Evolutionary conservation across 2,113 vertebrate species (phyloP).

Genomic region (Climacteris rufus): DNA sequence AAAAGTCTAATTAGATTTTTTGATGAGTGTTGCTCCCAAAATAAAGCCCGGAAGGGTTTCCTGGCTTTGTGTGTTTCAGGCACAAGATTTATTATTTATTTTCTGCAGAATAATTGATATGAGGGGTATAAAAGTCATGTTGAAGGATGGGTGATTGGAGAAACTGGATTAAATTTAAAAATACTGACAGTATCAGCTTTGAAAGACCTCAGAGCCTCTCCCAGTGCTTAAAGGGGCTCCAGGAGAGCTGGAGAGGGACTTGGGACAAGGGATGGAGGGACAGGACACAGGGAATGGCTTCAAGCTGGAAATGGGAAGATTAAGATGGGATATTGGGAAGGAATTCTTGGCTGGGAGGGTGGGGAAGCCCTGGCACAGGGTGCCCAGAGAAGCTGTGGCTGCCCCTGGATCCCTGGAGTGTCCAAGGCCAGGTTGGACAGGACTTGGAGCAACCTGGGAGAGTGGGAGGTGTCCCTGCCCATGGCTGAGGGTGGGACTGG

Average conservation of each 20-base stretch:
- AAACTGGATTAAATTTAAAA: background rate
- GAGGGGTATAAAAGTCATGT: background rate
- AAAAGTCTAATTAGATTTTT: background rate
- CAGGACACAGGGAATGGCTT: background rate
- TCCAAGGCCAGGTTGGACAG: rapidly evolving
- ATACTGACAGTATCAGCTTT: background rate
- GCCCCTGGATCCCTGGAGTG: background rate
- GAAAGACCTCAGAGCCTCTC: background rate
- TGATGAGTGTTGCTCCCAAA: background rate
- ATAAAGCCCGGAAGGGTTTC: background rate
- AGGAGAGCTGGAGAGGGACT: background rate
- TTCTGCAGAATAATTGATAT: background rate
- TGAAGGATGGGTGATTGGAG: background rate
- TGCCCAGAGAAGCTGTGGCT: background rate
- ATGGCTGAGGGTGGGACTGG: background rate
- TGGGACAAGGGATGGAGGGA: background rate
- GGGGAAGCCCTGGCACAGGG: background rate
- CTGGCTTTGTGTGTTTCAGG: background rate
- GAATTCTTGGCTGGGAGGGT: rapidly evolving
- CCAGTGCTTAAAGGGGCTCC: background rate
- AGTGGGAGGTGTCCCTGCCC: background rate
- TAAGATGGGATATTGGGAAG: background rate
- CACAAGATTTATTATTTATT: background rate
- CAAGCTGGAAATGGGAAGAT: background rate
- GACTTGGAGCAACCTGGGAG: background rate